These are phyloP conservation scores for Formicarius rufipectus DNA, from an alignment of 2,113 vertebrate genomes.

Conservation along the genomic window DNA sequence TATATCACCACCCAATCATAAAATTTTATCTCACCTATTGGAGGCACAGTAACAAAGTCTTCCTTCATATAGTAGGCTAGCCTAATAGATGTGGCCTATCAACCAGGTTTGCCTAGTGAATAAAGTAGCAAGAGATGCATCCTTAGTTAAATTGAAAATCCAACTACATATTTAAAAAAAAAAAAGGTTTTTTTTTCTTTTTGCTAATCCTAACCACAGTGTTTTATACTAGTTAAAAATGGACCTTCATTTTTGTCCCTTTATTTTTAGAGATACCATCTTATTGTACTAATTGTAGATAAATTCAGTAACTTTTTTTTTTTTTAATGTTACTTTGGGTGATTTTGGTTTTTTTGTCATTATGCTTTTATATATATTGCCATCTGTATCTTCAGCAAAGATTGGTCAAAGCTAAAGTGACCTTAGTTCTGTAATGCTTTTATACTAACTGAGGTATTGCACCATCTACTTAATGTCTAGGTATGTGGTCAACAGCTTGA, in stretches of 20 bases:
- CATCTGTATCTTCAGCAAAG: background rate
- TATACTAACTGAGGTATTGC: background rate
- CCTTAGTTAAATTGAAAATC: background rate
- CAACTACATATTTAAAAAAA: background rate
- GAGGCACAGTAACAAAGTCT: background rate
- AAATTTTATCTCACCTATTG: background rate
- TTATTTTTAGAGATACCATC: background rate
- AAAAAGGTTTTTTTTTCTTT: background rate
- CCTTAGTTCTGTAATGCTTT: background rate
- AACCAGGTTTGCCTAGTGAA: background rate
- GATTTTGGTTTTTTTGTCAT: background rate
- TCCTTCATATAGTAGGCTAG: background rate
- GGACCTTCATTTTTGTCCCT: background rate
- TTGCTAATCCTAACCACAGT: background rate
- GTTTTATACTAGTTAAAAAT: background rate
- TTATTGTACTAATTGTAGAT: background rate
- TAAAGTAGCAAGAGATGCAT: background rate
- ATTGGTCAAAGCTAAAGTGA: background rate
- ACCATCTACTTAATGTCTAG: constrained; percentile 28
- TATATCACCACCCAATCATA: background rate
- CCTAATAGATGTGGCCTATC: background rate
- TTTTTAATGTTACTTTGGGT: background rate
- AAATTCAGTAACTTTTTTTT: background rate
- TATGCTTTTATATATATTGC: background rate
- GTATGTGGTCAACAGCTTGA: constrained; percentile 35